Base-by-base conservation (phyloP, 2,113 vertebrate genomes). In the Perca fluviatilis region DNA sequence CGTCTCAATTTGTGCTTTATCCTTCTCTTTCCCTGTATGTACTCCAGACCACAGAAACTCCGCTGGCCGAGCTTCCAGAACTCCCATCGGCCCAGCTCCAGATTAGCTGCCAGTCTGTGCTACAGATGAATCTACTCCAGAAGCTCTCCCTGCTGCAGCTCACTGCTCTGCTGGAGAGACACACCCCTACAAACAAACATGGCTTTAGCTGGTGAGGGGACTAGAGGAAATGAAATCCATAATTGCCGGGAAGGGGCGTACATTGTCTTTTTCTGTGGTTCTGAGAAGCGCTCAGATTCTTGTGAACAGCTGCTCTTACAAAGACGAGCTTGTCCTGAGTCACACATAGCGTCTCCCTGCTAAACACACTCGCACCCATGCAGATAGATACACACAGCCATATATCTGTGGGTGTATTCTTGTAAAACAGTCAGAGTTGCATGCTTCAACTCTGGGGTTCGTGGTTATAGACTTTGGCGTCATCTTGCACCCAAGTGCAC, bases 61-160 rank as follows among this genome's bases (percentile, higher is more conserved):
- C 96, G 97, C 82, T 99, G 98, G 98, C 96, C 97, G 83, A 99
- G 98, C 88, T 99, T 99, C 90, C 98, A 99, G 96, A 97, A 96
- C 70, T 98, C 97, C 27, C 97, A 99, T 97, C 97, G 0, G 95
- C 95, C 0, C 95, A 95, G 0, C 96, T 98, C 87, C 98, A 99
- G 95, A 97, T 99, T 43, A 96, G 96, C 94, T 97, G 97, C 93
- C 98, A 99, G 92, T 99, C 98, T 0, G 98, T 99, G 85, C 94
- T 97, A 4, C 98, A 99, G 96, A 99, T 99, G 97, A 99, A 99
- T 93, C 94, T 99, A 23, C 95, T 99, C 73, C 98, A 99, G 95
- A 99, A 99, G 79, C 97, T 97, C 88, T 99, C 98, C 0, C 96
- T 99, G 30, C 93, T 99, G 75, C 98, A 98, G 93, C 91, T 99